Conservation (phyloP, 2,888 invertebrate genomes). For the Ochropleura plecta region DNA sequence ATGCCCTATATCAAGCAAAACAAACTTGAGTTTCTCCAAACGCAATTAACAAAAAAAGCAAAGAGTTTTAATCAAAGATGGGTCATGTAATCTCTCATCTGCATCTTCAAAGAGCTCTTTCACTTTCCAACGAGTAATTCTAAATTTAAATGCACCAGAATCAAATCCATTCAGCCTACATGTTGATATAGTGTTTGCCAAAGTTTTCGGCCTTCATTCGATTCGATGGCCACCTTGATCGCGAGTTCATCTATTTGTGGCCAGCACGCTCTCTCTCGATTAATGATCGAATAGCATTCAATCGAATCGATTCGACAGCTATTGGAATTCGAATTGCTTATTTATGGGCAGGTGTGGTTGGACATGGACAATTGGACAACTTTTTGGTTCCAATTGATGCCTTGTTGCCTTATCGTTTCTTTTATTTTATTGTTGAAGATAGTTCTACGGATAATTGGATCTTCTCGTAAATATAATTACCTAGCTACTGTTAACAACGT, state of each 20-base stretch:
- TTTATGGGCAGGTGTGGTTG: constrained; percentile 63
- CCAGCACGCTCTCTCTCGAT: constrained; percentile 70
- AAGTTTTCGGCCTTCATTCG: constrained; percentile 70
- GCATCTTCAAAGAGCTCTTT: constrained; percentile 45
- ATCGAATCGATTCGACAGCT: constrained; percentile 61
- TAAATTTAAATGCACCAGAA: constrained; percentile 51
- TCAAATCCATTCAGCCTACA: constrained; percentile 50
- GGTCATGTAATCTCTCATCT: constrained; percentile 21
- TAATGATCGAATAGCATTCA: constrained; percentile 67
- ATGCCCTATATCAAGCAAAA: background rate
- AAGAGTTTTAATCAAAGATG: constrained; percentile 18
- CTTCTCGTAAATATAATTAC: background rate
- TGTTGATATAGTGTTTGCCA: constrained; percentile 68
- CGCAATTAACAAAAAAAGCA: background rate
- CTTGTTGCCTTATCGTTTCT: constrained; percentile 4
- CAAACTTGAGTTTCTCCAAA: background rate
- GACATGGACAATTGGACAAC: constrained; percentile 16
- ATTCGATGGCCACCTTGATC: constrained; percentile 73
- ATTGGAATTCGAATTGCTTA: constrained; percentile 65
- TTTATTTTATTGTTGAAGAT: background rate
- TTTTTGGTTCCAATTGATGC: constrained; percentile 31
- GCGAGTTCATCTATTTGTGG: constrained; percentile 71
- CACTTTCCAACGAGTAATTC: constrained; percentile 37
- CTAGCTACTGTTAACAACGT: background rate
- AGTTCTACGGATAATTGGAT: background rate